A percentile compares a stretch with the other conserved stretches of the same genome.
Conservation (phyloP, 2,797 vertebrate genomes). For the Heliangelus exortis region DNA sequence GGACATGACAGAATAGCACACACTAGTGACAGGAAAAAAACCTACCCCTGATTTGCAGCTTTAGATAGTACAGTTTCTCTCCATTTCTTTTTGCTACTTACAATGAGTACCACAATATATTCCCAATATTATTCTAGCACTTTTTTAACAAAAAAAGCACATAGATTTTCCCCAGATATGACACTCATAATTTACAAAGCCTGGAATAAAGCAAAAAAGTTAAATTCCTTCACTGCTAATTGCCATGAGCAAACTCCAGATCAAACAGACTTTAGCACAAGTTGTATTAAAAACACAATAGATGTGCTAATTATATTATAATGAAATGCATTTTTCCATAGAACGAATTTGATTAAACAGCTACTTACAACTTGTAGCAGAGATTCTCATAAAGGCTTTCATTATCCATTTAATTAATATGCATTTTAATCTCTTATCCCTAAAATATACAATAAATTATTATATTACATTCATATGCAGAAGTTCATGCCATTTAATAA, state of each 20-base stretch:
- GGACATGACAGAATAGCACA: background rate
- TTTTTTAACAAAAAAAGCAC: background rate
- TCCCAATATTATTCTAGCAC: background rate
- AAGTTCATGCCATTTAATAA: conserved; percentile 41
- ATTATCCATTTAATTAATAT: conserved; percentile 57
- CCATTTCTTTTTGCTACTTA: background rate
- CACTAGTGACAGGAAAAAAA: background rate
- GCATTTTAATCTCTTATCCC: conserved; percentile 37
- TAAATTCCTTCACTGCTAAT: conserved; percentile 19
- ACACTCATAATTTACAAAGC: conserved; percentile 8
- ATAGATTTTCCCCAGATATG: background rate
- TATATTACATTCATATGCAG: background rate
- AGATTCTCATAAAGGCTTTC: conserved; percentile 37
- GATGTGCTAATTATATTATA: conserved; percentile 56
- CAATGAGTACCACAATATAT: background rate
- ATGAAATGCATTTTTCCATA: conserved; percentile 56
- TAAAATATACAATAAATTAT: conserved; percentile 28
- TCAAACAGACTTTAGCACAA: conserved; percentile 38
- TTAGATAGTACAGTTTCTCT: background rate
- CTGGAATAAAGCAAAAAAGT: conserved; percentile 5
- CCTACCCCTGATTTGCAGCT: background rate
- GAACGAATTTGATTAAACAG: conserved; percentile 58
- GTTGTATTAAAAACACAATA: conserved; percentile 55
- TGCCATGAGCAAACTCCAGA: conserved; percentile 39
- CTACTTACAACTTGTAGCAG: conserved; percentile 28